Evolutionary conservation across 2,797 vertebrate species (phyloP).

Genomic region (Amniataba percoides): DNA sequence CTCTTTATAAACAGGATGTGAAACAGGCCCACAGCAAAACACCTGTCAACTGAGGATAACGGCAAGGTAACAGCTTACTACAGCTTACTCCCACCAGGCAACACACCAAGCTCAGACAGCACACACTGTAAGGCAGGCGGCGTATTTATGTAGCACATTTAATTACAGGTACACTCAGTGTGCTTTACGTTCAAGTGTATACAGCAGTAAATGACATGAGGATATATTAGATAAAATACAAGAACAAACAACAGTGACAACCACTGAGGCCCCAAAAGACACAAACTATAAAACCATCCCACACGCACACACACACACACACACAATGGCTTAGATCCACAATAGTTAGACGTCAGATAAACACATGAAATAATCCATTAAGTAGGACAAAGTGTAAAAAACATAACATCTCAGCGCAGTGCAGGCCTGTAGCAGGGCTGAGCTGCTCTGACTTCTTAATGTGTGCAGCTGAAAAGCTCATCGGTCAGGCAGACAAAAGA

Average conservation of each 20-base stretch:
- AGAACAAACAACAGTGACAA: neutral
- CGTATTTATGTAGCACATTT: constrained; percentile 6
- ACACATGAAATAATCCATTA: neutral
- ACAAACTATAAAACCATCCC: neutral
- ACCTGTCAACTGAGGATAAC: constrained; percentile 40
- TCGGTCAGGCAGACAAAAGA: neutral
- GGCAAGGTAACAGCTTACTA: constrained; percentile 31
- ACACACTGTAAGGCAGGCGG: neutral
- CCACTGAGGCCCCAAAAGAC: neutral
- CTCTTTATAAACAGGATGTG: constrained; percentile 44
- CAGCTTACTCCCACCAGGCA: constrained; percentile 45
- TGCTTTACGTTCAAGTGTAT: neutral
- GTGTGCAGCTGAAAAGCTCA: neutral
- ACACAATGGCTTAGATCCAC: neutral
- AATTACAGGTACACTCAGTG: neutral
- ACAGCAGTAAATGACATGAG: neutral
- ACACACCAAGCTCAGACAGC: constrained; percentile 19
- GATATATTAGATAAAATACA: neutral
- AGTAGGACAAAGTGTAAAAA: neutral
- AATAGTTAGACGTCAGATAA: neutral
- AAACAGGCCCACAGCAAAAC: constrained; percentile 41
- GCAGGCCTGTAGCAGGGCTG: neutral
- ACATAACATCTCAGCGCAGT: neutral
- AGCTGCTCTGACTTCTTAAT: neutral
- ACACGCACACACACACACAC: neutral